Evolutionary conservation across 2,797 vertebrate species (phyloP), one percentile per base, ranked within the genome.

Genomic region (Linurgus olivaceus): DNA sequence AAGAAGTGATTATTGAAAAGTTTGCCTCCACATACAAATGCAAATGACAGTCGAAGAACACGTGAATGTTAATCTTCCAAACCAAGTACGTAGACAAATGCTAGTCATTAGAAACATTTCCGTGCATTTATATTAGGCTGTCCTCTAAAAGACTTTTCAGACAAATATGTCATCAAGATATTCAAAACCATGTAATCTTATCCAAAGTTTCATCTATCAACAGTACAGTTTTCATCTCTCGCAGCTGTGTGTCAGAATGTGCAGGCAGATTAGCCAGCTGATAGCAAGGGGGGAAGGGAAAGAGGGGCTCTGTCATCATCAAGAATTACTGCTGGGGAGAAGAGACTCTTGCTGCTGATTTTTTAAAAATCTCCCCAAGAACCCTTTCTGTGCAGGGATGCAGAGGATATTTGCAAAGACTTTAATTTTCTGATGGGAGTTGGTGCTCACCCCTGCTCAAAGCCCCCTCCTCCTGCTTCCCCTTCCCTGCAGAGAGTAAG

Each of bases 131-230:
- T 98, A 98, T 98, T 98, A 98, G 98, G 98, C 98, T 97, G 98
- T 98, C 98, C 98, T 98, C 98, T 98, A 98, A 98, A 98, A 98
- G 98, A 98, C 98, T 98, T 98, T 98, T 98, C 97, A 98, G 98
- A 98, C 98, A 98, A 98, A 98, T 98, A 98, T 98, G 98, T 98
- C 98, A 98, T 98, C 98, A 98, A 98, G 98, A 98, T 98, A 98
- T 98, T 98, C 98, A 98, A 98, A 98, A 98, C 98, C 98, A 98
- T 98, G 98, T 98, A 98, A 98, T 98, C 98, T 98, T 98, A 98
- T 98, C 98, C 98, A 95, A 98, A 98, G 98, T 98, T 98, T 98
- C 98, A 98, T 98, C 98, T 98, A 97, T 98, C 98, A 98, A 98
- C 98, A 97, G 97, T 97, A 97, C 96, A 94, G 97, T 98, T 98